These are phyloP conservation scores for Aurelia sp. DNA, from an alignment of 30 jellyfish, hydroid and myxozoan genomes.

Conservation along the genomic window DNA sequence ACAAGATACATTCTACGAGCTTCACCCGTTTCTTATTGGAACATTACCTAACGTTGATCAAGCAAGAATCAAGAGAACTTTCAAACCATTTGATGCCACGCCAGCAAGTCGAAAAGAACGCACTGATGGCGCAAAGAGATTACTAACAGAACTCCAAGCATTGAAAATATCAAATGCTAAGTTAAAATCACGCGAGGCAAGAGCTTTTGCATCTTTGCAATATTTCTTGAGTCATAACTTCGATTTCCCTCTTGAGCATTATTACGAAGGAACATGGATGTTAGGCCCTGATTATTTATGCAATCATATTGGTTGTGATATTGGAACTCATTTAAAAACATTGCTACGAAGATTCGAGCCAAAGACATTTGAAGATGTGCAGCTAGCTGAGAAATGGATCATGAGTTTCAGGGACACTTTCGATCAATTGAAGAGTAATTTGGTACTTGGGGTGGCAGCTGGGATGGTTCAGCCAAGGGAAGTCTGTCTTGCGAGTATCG, in stretches of 20 bases:
- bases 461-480: slow-evolving; percentile 78
- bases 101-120: slow-evolving; percentile 65
- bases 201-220: slow-evolving; percentile 58
- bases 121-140: slow-evolving; percentile 64
- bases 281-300: slow-evolving; percentile 90
- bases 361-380: slow-evolving; percentile 49
- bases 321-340: slow-evolving; percentile 48
- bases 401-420: slow-evolving; percentile 69
- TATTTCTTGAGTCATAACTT: slow-evolving; percentile 76
- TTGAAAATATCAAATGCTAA: slow-evolving; percentile 30
- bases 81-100: slow-evolving; percentile 72
- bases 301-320: slow-evolving; percentile 76
- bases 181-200: slow-evolving; percentile 75
- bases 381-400: slow-evolving; percentile 59
- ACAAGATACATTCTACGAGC: slow-evolving; percentile 45
- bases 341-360: slow-evolving; percentile 62
- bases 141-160: slow-evolving; percentile 29
- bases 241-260: slow-evolving; percentile 71
- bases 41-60: slow-evolving; percentile 54
- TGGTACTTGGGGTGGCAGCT: slow-evolving; percentile 60
- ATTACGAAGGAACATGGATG: slow-evolving; percentile 86
- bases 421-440: slow-evolving; percentile 55
- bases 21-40: slow-evolving; percentile 61
- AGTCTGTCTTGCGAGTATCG: slow-evolving; percentile 58
- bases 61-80: slow-evolving; percentile 38